These are phyloP conservation scores for Cromileptes altivelis DNA, from an alignment of 2,113 vertebrate species.

Conservation along the genomic window DNA sequence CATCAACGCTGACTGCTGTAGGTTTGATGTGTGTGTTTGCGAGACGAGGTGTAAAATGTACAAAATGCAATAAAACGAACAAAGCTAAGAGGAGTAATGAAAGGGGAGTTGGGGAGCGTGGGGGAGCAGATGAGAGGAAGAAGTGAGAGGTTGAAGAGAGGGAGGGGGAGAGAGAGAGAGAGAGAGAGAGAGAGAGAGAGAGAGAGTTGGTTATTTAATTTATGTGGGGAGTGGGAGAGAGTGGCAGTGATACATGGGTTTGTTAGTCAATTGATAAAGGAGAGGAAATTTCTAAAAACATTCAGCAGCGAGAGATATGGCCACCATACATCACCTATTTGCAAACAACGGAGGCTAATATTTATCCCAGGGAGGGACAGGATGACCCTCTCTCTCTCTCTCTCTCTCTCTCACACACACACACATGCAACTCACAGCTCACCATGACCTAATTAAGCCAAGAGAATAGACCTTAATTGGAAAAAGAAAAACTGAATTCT, in stretches of 20 bases:
- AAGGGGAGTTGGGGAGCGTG: slow-evolving; percentile 54
- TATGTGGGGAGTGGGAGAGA: slow-evolving; percentile 92
- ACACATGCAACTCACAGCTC: slow-evolving; percentile 37
- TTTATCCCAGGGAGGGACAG: slow-evolving; percentile 88
- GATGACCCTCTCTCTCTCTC: slow-evolving; percentile 74
- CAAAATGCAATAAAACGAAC: slow-evolving; percentile 54
- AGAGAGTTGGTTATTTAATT: slow-evolving; percentile 89
- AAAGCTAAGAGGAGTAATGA: slow-evolving; percentile 69
- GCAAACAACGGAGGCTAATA: slow-evolving; percentile 89
- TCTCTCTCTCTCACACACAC: not conserved
- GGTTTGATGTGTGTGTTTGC: slow-evolving; percentile 25
- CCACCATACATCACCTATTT: slow-evolving; percentile 96
- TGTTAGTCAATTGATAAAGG: slow-evolving; percentile 99
- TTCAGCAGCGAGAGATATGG: slow-evolving; percentile 94
- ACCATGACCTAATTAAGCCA: slow-evolving; percentile 80
- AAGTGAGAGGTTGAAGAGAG: slow-evolving; percentile 20
- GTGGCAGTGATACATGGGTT: slow-evolving; percentile 98
- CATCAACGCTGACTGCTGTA: slow-evolving; percentile 38
- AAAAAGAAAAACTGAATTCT: slow-evolving; percentile 49
- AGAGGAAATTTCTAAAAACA: slow-evolving; percentile 98
- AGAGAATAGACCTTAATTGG: slow-evolving; percentile 79
- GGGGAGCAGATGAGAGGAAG: slow-evolving; percentile 57
- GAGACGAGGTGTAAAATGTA: slow-evolving; percentile 26
- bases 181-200: slow-evolving; percentile 19
- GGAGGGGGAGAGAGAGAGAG: not conserved